phyloP scores from a whole-genome alignment of 1,140 invertebrate genomes.

The Drosophila tsacasi region DNA sequence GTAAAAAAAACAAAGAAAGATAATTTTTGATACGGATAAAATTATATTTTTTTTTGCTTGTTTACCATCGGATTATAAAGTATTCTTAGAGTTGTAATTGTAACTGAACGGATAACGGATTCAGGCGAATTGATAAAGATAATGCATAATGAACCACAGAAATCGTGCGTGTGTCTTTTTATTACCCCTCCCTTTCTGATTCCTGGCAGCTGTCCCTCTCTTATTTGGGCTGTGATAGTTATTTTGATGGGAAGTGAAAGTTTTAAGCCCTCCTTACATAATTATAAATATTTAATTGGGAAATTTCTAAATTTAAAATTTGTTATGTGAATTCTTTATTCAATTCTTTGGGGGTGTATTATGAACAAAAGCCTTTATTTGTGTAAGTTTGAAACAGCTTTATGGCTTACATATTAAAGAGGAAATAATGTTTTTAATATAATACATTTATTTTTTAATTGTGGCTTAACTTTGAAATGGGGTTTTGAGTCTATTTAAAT shows the following conservation, averaged over 20 bases:
- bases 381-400: background rate
- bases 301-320: background rate
- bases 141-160: slow-evolving; percentile 54
- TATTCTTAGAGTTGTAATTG: slow-evolving; percentile 50
- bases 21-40: slow-evolving; percentile 45
- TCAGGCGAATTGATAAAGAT: slow-evolving; percentile 64
- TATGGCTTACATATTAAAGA: background rate
- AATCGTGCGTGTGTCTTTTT: slow-evolving; percentile 17
- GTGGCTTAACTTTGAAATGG: background rate
- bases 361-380: background rate
- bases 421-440: background rate
- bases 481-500: background rate
- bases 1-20: slow-evolving; percentile 20
- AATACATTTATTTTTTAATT: background rate
- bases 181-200: slow-evolving; percentile 21
- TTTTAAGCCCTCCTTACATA: slow-evolving; percentile 2
- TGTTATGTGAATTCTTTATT: background rate
- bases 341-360: background rate
- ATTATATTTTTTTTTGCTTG: slow-evolving; percentile 38
- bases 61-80: slow-evolving; percentile 45
- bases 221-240: background rate
- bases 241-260: slow-evolving; percentile 51
- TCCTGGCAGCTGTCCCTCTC: slow-evolving; percentile 29
- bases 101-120: slow-evolving; percentile 35
- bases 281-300: background rate